Conservation (phyloP, 2,888 invertebrate genomes). For the Leptinotarsa tumamoca region DNA sequence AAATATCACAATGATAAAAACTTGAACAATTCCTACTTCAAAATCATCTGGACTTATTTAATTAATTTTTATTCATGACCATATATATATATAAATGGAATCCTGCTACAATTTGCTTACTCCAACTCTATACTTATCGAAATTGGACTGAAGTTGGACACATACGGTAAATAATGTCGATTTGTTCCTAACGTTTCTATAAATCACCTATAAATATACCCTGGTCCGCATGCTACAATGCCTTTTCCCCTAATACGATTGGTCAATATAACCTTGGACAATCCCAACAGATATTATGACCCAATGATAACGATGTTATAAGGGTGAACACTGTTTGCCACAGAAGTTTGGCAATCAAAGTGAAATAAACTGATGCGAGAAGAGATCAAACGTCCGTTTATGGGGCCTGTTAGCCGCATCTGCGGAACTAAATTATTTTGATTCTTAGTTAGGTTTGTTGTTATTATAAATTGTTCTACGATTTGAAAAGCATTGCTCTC, state of each 20-base stretch:
- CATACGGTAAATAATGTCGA: constrained; percentile 7
- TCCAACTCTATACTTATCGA: background rate
- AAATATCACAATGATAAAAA: too few relatives aligned
- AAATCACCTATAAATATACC: constrained; percentile 22
- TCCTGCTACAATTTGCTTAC: background rate
- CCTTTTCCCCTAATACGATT: background rate
- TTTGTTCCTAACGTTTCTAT: background rate
- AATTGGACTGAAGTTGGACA: background rate
- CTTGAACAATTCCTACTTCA: too few relatives aligned
- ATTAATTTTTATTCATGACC: background rate
- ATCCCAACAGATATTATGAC: constrained; percentile 10
- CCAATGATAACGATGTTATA: constrained; percentile 11
- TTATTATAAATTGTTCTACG: background rate
- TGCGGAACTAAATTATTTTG: constrained; percentile 1
- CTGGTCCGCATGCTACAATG: constrained; percentile 15
- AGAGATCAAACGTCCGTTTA: constrained; percentile 4
- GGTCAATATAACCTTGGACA: constrained; percentile 17
- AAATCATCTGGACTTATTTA: too few relatives aligned
- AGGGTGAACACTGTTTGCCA: constrained; percentile 1
- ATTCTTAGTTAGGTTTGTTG: background rate
- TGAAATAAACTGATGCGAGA: constrained; percentile 14
- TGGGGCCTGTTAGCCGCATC: constrained; percentile 2
- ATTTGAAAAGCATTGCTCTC: too few relatives aligned
- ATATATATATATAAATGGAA: background rate
- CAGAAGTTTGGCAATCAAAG: constrained; percentile 4